Evolutionary conservation across 2,888 invertebrate genomes (phyloP), one percentile per base, ranked within the genome.

Genomic region (Drosophila ustulata): DNA sequence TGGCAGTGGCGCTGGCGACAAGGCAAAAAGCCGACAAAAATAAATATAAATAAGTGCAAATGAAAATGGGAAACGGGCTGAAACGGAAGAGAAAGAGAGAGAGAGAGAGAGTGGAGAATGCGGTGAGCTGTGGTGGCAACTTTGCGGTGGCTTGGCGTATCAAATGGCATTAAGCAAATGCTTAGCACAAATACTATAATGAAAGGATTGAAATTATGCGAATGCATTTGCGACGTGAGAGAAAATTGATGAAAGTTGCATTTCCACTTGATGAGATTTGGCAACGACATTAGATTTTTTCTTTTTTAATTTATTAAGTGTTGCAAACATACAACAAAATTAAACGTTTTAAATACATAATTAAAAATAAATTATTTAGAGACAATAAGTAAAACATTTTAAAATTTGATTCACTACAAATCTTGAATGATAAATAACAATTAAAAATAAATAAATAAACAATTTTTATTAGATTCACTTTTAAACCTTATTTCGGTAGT

Each of bases 31-130:
- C 59, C 53, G 58, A 52, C 51, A 39, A 66, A 82, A 88, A 88
- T 88, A 76, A 87, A 85, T 87, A 71, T 71, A 87, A 87, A 87
- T 76, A 87, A 70, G 79, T 87, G 85, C 68, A 79, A 87, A 82
- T 87, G 76, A 70, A 87, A 82, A 87, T 79, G 82, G 78, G n/a
- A 52, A 39, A 13, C 7, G 30, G 32, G 25, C 9, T 37, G 51
- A 64, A 61, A 45, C 11, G 49, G 47, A 47, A n/a, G 23, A 3
- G 8, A 45, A 23, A 18, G 25, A 11, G 26, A 0, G 11, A 5
- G 6, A 32, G 26, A 34, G 37, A 41, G 13, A 4, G 9, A 1
- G 5, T 18, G 3, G 9, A 11, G 11, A 0, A 13, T 0, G 23
- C n/a, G 3, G 1, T 18, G 7, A 30, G n/a, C 9, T n/a, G 5